phyloP scores from a whole-genome alignment of 2,888 invertebrate species.

The Uropetala carovei region DNA sequence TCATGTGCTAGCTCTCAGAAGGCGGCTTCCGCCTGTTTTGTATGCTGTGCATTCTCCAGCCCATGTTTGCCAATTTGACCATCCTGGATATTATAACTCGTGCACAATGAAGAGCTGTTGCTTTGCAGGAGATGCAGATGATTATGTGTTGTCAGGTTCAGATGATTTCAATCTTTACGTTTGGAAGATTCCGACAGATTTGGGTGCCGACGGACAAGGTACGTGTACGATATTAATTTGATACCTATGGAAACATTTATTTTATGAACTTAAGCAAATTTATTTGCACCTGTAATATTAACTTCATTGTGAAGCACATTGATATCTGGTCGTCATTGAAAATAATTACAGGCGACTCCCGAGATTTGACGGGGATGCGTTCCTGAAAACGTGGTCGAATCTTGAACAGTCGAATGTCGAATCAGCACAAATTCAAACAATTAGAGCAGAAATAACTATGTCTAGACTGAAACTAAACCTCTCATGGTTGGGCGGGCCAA shows the following conservation, averaged over 20 bases:
- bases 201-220: constrained; percentile 77
- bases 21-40: constrained; percentile 91
- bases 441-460: too few relatives aligned
- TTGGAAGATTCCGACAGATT: constrained; percentile 86
- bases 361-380: too few relatives aligned
- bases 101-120: constrained; percentile 98
- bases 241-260: not conserved
- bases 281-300: too few relatives aligned
- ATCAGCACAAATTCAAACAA: too few relatives aligned
- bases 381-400: too few relatives aligned
- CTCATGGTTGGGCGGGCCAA: too few relatives aligned
- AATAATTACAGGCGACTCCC: too few relatives aligned
- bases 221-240: constrained; percentile 49
- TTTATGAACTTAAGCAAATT: not conserved
- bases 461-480: too few relatives aligned
- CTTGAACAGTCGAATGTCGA: too few relatives aligned
- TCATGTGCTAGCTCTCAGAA: constrained; percentile 86
- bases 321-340: too few relatives aligned
- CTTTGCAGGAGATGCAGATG: constrained; percentile 93
- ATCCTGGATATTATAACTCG: constrained; percentile 93
- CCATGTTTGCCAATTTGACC: constrained; percentile 91
- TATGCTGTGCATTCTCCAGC: constrained; percentile 82
- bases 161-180: constrained; percentile 97
- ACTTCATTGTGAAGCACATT: too few relatives aligned
- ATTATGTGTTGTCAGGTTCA: constrained; percentile 94